Evolutionary conservation across 2,113 vertebrate genomes (phyloP).

Genomic region (Archocentrus centrarchus): DNA sequence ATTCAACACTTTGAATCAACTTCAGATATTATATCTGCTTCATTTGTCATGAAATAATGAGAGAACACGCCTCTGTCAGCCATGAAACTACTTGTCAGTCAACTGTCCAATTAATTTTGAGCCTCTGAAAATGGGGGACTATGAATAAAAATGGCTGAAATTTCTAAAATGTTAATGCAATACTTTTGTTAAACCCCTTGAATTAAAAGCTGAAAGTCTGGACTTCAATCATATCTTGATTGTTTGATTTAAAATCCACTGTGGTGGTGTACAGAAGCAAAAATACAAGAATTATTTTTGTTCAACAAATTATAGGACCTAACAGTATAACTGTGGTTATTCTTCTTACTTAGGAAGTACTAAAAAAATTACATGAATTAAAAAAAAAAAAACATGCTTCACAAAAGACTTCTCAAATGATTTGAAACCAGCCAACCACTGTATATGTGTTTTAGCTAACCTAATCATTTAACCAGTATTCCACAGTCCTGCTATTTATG

Average conservation of each 20-base stretch:
- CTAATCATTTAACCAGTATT: not conserved
- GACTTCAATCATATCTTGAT: not conserved
- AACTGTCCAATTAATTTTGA: not conserved
- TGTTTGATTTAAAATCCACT: not conserved
- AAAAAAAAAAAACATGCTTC: not conserved
- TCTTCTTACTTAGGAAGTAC: not conserved
- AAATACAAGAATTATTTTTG: not conserved
- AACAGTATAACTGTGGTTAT: not conserved
- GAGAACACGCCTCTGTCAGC: not conserved
- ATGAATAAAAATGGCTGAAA: not conserved
- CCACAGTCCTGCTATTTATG: not conserved
- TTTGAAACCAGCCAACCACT: not conserved
- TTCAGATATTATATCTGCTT: slow-evolving; percentile 1
- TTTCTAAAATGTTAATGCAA: not conserved
- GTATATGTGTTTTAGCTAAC: not conserved
- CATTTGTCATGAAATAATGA: slow-evolving; percentile 3
- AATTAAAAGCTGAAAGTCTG: not conserved
- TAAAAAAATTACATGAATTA: not conserved
- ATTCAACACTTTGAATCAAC: not conserved
- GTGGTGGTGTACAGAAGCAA: not conserved
- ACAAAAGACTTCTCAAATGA: not conserved
- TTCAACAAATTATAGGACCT: not conserved
- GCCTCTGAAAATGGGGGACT: not conserved
- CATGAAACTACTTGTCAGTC: not conserved
- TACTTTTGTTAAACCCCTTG: not conserved